Evolutionary conservation across 2,113 vertebrate genomes (phyloP), one percentile per base, ranked within the genome.

Genomic region (Tragelaphus imberbis): DNA sequence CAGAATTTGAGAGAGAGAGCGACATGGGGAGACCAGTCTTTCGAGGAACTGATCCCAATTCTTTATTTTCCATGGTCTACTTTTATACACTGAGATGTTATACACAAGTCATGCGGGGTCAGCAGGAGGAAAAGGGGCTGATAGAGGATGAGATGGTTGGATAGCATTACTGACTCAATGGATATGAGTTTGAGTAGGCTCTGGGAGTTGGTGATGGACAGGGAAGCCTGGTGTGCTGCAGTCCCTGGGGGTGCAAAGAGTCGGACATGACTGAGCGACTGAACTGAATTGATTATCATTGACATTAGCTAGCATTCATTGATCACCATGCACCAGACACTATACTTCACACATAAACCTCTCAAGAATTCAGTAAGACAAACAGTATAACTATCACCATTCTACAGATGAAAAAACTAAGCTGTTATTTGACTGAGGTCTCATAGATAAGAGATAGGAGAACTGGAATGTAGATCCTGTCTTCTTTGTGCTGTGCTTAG

Each of bases 361-460:
- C 51, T 53, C 51, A 92, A 36, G 36, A 97, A 16, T 30, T 28
- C 21, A 90, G 6, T 23, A 36, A 79, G 23, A 4, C 59, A 55
- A 55, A 36, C 6, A 84, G 15, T 11, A 19, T 19, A 65, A 49
- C 40, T 13, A 11, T 28, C 21, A 56, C 25, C 27, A 4, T 85
- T 92, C 49, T 94, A 7, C 9, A 81, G 49, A 85, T 92, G 33
- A 79, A 40, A 94, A 90, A 96, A 97, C 33, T 81, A 79, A 92
- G 47, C 33, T 28, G 23, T 80, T 21, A 94, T 63, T 81, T 86
- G 25, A 15, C 28, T 9, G 36, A 85, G 7, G 4, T 65, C 19
- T 16, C 13, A 27, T 5, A 36, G 28, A 3, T 81, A 59, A 85
- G 49, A 90, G 5, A 3, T 23, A 25, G 44, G 65, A 90, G 47